Evolutionary conservation across 1,140 invertebrate species (phyloP), one percentile per base, ranked within the genome.

Genomic region (Venustaconcha ellipsiformis): DNA sequence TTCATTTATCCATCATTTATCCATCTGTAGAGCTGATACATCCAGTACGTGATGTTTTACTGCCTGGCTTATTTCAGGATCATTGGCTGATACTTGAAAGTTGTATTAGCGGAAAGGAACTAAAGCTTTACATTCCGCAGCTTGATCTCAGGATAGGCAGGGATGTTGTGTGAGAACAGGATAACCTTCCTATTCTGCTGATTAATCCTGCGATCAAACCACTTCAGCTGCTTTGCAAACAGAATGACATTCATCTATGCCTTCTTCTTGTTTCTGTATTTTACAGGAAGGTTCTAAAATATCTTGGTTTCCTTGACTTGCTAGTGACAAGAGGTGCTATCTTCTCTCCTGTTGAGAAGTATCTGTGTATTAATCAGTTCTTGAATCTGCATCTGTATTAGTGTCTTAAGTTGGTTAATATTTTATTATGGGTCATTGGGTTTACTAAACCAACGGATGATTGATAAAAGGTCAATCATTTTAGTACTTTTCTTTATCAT

Each of bases 161-260:
- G 74, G 20, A 74, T 81, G 64, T 83, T 86, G 69, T 86, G 81
- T 4, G 82, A 23, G 57, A 82, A 72, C 20, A 85, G 20, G 8
- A 83, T 37, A 68, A 85, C 62, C 12, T 80, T 59, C 57, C 75
- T 60, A 14, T 66, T 67, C 68, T 82, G 60, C 57, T 56, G 23
- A 62, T 65, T 63, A 60, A 83, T 81, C 76, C 82, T 80, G 67
- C 55, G 74, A 57, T 82, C 81, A 63, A 75, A 70, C 48, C 60
- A 72, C 65, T 63, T 76, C 68, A 88, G 79, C 79, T 63, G 85
- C n/a, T 79, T 76, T 62, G 78, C 80, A 70, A 85, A 90, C 57
- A 86, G 67, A 37, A 80, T 74, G 18, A 73, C 66, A 23, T 89
- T 92, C 90, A 92, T 92, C 91, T 91, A 92, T 14, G 90, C 88